Evolutionary conservation across 2,888 invertebrate genomes (phyloP).

Genomic region (Lucinisca nassula): DNA sequence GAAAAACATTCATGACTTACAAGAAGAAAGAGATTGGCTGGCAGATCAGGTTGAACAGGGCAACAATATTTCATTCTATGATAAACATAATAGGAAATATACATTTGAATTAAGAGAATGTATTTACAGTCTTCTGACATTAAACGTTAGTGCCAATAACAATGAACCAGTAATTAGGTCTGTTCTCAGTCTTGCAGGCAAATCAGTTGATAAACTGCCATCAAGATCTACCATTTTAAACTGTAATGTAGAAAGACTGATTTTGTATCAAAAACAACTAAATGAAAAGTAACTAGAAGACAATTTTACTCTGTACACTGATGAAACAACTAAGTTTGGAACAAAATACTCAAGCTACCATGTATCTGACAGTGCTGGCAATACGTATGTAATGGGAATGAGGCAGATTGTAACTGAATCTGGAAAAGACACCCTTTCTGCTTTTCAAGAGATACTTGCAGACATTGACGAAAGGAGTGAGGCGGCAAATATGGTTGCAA

Average conservation of each 20-base stretch:
- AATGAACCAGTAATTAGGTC: constrained; percentile 18
- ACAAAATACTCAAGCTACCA: constrained; percentile 45
- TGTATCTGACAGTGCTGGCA: constrained; percentile 23
- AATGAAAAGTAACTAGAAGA: constrained; percentile 25
- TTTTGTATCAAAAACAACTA: constrained; percentile 46
- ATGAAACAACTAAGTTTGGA: constrained; percentile 58
- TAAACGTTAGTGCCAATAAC: constrained; percentile 35
- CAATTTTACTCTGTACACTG: constrained; percentile 37
- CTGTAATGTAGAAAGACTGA: constrained; percentile 44
- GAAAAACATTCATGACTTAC: no score
- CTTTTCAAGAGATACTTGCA: constrained; percentile 33
- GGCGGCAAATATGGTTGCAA: constrained; percentile 8
- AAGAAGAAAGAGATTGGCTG: no score
- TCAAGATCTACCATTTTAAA: constrained; percentile 38
- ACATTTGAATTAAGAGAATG: constrained; percentile 23
- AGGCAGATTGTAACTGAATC: constrained; percentile 37
- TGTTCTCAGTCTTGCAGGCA: constrained; percentile 41
- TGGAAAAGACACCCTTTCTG: constrained; percentile 17
- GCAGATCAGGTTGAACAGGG: no score
- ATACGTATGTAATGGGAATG: constrained; percentile 46
- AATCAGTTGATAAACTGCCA: constrained; percentile 33
- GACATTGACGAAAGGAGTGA: constrained; percentile 30
- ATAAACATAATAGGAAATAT: constrained; percentile 9
- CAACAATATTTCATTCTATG: neutral
- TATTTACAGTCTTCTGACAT: constrained; percentile 28